These are phyloP conservation scores for Odiellus spinosus DNA, from an alignment of 2,888 invertebrate species.

Conservation along the genomic window DNA sequence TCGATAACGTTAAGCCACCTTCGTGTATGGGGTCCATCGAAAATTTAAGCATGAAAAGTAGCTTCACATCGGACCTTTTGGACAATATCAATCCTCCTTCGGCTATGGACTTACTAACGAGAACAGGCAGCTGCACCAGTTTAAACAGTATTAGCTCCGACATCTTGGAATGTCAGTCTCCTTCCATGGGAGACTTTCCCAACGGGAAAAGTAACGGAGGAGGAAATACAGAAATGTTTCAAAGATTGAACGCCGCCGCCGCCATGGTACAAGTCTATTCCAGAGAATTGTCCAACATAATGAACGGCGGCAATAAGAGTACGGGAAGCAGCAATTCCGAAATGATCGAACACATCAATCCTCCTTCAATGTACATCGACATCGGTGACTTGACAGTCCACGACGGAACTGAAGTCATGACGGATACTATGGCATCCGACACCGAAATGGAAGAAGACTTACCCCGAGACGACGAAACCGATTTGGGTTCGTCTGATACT, in stretches of 20 bases:
- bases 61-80: slow-evolving; percentile 59
- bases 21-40: slow-evolving; percentile 58
- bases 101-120: slow-evolving; percentile 39
- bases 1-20: slow-evolving; percentile 68
- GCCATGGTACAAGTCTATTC: slow-evolving; percentile 23
- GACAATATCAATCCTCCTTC: slow-evolving; percentile 62
- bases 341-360: slow-evolving; percentile 48
- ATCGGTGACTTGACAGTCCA: slow-evolving; percentile 43
- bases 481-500: slow-evolving; percentile 33
- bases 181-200: neutral
- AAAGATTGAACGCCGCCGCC: slow-evolving; percentile 29
- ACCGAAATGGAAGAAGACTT: slow-evolving; percentile 33
- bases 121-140: slow-evolving; percentile 32
- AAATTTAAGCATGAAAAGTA: slow-evolving; percentile 59
- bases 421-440: slow-evolving; percentile 40
- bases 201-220: slow-evolving; percentile 11
- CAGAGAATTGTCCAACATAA: slow-evolving; percentile 27
- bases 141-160: slow-evolving; percentile 17
- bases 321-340: slow-evolving; percentile 29
- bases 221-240: slow-evolving; percentile 33
- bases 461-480: slow-evolving; percentile 20
- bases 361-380: slow-evolving; percentile 54
- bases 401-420: slow-evolving; percentile 34
- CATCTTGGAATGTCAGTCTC: slow-evolving; percentile 11
- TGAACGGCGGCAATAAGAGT: slow-evolving; percentile 30